Percentiles rank a stretch among this genome's conserved stretches.
These are phyloP conservation scores for Ladona fulva DNA, from an alignment of 1,140 invertebrate species.

Conservation along the genomic window DNA sequence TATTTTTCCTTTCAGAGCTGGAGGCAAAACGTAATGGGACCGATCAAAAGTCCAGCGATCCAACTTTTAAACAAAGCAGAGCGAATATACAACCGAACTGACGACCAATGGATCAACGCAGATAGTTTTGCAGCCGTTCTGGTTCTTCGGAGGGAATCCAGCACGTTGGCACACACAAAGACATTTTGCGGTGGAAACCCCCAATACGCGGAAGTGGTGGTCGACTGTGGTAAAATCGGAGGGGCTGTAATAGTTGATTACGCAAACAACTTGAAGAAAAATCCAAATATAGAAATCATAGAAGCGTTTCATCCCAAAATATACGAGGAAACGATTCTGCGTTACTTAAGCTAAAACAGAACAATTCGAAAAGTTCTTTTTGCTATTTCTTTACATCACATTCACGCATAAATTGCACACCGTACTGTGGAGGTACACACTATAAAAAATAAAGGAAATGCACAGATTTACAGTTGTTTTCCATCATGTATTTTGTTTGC, in stretches of 20 bases:
- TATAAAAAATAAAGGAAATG: too few relatives aligned
- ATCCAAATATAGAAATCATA: neutral
- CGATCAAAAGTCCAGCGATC: neutral
- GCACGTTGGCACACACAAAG: too few relatives aligned
- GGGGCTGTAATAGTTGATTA: neutral
- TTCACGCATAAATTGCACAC: too few relatives aligned
- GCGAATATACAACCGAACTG: neutral
- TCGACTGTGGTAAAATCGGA: neutral
- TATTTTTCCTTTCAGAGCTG: neutral
- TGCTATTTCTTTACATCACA: too few relatives aligned
- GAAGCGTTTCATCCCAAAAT: neutral
- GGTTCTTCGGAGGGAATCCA: too few relatives aligned
- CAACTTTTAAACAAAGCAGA: neutral
- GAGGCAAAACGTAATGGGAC: neutral
- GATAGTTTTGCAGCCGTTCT: neutral
- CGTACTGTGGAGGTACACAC: too few relatives aligned
- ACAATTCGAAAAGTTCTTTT: too few relatives aligned
- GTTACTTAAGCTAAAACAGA: neutral
- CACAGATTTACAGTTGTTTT: too few relatives aligned
- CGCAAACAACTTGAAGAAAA: neutral
- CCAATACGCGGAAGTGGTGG: neutral
- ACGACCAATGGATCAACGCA: neutral
- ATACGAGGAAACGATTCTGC: neutral
- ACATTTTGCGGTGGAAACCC: neutral
- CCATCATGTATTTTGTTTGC: too few relatives aligned